Evolutionary conservation across 2,113 vertebrate species (phyloP).

Genomic region (Prionailurus viverrinus): DNA sequence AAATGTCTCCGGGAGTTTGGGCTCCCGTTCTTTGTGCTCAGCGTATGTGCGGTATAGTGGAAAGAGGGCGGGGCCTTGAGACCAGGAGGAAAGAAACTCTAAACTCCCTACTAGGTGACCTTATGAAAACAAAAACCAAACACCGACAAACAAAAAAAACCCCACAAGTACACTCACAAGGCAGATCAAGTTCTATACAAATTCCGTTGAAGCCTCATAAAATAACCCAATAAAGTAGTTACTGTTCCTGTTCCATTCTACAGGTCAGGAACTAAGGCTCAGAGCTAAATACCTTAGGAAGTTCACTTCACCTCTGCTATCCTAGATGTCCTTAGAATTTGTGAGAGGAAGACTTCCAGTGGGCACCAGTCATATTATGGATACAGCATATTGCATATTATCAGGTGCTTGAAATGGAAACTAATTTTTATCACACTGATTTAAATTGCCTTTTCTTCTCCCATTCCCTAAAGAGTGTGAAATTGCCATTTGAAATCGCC

Average conservation of each 20-base stretch:
- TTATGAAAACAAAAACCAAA: not conserved
- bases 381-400: too few relatives aligned
- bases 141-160: too few relatives aligned
- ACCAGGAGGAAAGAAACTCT: not conserved
- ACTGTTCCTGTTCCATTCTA: not conserved
- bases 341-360: not conserved
- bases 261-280: not conserved
- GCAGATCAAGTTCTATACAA: not conserved
- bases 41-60: accelerated
- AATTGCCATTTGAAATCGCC: constrained; percentile 30
- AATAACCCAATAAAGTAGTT: not conserved
- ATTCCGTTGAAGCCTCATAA: not conserved
- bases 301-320: not conserved
- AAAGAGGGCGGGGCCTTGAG: not conserved
- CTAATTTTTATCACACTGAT: not conserved
- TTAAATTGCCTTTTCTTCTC: not conserved
- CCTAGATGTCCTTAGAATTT: not conserved
- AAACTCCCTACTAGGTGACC: not conserved
- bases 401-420: not conserved
- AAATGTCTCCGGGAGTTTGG: not conserved
- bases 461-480: not conserved
- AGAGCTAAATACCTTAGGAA: not conserved
- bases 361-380: not conserved
- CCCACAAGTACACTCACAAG: not conserved
- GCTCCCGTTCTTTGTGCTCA: not conserved